Evolutionary conservation across 2,797 vertebrate genomes (phyloP), one percentile per base, ranked within the genome.

Genomic region (Periophthalmus magnuspinnatus): DNA sequence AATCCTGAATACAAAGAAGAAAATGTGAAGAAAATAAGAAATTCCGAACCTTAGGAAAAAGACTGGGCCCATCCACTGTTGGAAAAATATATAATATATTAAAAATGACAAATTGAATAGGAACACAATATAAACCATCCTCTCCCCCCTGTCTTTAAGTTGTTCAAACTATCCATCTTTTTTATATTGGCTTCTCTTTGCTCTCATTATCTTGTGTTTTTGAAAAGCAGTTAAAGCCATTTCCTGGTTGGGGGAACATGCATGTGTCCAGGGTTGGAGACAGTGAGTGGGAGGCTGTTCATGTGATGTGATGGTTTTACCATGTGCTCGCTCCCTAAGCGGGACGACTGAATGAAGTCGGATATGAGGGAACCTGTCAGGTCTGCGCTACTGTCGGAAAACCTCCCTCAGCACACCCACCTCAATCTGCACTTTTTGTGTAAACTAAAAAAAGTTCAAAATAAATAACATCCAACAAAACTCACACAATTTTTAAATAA

Each of bases 381-480:
- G 81, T 88, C 80, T 80, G 80, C 75, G 87, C 91, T 92, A 92
- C 91, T 86, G 91, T 92, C 73, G 79, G 88, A 91, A 90, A 86
- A 79, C 67, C 79, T 82, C 71, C 72, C 75, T 72, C 74, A 64
- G 70, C 78, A 79, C 85, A 57, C 56, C 76, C 74, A 79, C 79
- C 78, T 78, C 78, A 64, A 50, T 48, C 62, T 48, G 75, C 66
- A 38, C 41, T 70, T 33, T 41, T 16, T 2, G 6, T 32, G 19
- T 6, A 28, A 11, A 72, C 72, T 76, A 68, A 69, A 19, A 8
- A 32, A 1, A 45, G 1, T 13, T 45, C 13, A 19, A 33, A 56
- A 13, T 28, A 56, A 56, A 22, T 54, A 21, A 1, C 50, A 52
- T 9, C n/a, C 22, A 56, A 56, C 13, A 11, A 24, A 56, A 24